Evolutionary conservation across 2,797 vertebrate species (phyloP).

Genomic region (Enteromius radiatus): DNA sequence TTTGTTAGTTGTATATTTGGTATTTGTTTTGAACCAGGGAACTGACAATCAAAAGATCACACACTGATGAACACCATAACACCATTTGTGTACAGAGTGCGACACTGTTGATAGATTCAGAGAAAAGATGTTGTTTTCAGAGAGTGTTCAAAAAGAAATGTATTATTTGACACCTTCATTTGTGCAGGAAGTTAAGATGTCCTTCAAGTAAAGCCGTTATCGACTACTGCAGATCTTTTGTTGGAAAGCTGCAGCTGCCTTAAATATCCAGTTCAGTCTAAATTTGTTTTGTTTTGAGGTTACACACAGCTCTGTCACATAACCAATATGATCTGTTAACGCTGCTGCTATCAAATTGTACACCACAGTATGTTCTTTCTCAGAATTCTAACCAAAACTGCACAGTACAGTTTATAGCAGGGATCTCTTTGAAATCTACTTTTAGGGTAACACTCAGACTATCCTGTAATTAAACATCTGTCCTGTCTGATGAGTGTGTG

Average conservation of each 20-base stretch:
- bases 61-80: neutral
- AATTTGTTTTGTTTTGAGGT: constrained; percentile 3
- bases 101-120: constrained; percentile 38
- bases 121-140: constrained; percentile 54
- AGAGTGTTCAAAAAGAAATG: constrained; percentile 65
- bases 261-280: neutral
- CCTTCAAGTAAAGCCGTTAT: neutral
- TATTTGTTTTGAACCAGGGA: neutral
- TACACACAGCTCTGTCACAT: neutral
- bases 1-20: neutral
- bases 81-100: neutral
- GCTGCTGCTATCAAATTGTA: neutral
- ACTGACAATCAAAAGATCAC: neutral
- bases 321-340: constrained; percentile 6
- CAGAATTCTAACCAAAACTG: constrained; percentile 5
- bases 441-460: neutral
- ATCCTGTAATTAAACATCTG: neutral
- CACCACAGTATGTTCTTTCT: constrained; percentile 25
- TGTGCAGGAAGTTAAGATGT: constrained; percentile 67
- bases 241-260: neutral
- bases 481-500: neutral
- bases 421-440: neutral
- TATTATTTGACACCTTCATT: constrained; percentile 66
- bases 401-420: neutral
- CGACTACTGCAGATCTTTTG: neutral